Conservation (phyloP, 2,113 vertebrate genomes). For the Telmatochromis brichardi region DNA sequence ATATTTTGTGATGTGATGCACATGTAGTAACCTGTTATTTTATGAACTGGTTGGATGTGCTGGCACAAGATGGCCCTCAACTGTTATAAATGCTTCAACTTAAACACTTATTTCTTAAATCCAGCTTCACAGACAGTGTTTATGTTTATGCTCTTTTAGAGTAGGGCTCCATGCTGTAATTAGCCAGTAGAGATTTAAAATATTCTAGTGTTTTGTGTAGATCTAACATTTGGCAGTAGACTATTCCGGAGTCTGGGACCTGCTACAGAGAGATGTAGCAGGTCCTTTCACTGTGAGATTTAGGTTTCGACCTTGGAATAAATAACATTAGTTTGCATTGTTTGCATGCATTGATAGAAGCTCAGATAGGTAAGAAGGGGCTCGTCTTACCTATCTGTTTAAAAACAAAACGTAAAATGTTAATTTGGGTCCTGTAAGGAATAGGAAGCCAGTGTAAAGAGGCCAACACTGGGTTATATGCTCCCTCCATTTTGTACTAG, state of each 20-base stretch:
- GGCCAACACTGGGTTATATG: not conserved
- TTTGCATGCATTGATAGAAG: not conserved
- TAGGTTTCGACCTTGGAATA: not conserved
- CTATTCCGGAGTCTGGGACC: not conserved
- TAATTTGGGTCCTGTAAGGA: not conserved
- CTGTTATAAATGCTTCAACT: not conserved
- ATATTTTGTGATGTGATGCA: not conserved
- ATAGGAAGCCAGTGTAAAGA: not conserved
- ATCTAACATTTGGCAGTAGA: not conserved
- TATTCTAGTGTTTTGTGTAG: not conserved
- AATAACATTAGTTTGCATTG: not conserved
- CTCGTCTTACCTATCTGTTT: not conserved
- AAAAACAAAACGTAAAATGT: not conserved
- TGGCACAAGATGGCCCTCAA: not conserved
- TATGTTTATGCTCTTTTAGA: not conserved
- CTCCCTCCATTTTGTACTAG: not conserved
- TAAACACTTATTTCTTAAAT: not conserved
- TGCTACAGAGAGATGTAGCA: not conserved
- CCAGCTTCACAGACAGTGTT: not conserved
- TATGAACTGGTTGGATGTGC: not conserved
- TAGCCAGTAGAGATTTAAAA: not conserved
- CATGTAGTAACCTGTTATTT: not conserved
- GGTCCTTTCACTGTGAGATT: not conserved
- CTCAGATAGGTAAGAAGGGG: not conserved
- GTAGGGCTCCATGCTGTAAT: not conserved